These are phyloP conservation scores for Popillia japonica DNA, from an alignment of 1,140 invertebrate genomes.

Conservation along the genomic window DNA sequence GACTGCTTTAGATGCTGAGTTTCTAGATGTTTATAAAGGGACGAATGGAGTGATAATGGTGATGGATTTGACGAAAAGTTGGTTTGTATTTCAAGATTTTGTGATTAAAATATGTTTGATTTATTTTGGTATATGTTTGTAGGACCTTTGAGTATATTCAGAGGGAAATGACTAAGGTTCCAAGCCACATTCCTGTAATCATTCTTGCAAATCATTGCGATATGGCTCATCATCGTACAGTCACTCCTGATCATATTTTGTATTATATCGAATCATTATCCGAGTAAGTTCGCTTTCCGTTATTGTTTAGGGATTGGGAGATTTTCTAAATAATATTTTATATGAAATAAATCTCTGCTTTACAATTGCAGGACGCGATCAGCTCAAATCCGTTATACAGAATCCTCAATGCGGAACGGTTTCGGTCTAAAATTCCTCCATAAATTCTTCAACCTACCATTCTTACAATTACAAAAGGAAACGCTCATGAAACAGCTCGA, in stretches of 20 bases:
- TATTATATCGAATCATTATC: constrained; percentile 71
- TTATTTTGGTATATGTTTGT: constrained; percentile 65
- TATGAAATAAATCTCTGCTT: too few species aligned
- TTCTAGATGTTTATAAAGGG: constrained; percentile 96
- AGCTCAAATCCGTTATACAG: constrained; percentile 84
- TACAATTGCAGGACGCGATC: constrained; percentile 60
- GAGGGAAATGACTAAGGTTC: constrained; percentile 85
- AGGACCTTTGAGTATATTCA: constrained; percentile 93
- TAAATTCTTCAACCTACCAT: constrained; percentile 97
- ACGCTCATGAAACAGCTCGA: constrained; percentile 88
- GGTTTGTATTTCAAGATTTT: constrained; percentile 64
- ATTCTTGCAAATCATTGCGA: constrained; percentile 95
- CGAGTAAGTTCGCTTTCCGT: constrained; percentile 49
- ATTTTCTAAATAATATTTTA: too few species aligned
- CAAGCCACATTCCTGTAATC: constrained; percentile 87
- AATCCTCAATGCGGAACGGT: constrained; percentile 96
- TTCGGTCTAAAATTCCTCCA: constrained; percentile 94
- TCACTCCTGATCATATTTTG: constrained; percentile 75
- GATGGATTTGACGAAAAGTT: constrained; percentile 94
- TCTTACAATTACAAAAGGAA: constrained; percentile 89
- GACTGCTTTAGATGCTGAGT: constrained; percentile 92
- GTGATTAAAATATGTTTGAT: constrained; percentile 7
- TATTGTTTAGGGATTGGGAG: neutral
- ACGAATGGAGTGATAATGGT: constrained; percentile 93
- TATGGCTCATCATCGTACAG: constrained; percentile 91